Evolutionary conservation across 1,140 invertebrate species (phyloP).

Genomic region (Drosophila littoralis): DNA sequence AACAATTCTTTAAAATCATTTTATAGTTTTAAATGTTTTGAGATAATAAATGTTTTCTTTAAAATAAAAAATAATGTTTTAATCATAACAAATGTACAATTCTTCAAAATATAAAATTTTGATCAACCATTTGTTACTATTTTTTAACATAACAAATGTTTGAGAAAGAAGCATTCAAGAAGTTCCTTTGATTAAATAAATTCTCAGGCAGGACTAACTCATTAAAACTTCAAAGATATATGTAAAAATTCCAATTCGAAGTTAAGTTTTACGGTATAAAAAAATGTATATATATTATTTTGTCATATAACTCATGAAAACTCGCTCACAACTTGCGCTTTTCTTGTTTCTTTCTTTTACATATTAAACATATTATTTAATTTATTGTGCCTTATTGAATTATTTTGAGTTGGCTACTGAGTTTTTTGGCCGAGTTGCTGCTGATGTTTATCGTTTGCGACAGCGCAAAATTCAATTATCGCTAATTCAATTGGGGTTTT

Average conservation of each 20-base stretch:
- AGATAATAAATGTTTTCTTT: no score
- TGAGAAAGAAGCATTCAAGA: no score
- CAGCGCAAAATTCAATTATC: constrained; percentile 56
- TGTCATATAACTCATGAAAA: no score
- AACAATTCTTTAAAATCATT: no score
- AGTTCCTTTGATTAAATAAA: no score
- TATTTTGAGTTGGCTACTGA: constrained; percentile 43
- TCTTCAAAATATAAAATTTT: neutral
- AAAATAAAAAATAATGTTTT: neutral
- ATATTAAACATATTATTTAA: constrained; percentile 35
- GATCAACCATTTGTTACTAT: neutral
- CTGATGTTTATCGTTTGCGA: constrained; percentile 37
- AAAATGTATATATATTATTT: neutral
- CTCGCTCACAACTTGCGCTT: no score
- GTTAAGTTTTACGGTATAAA: neutral
- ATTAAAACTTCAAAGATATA: no score
- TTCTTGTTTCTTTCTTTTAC: constrained; percentile 2
- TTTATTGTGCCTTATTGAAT: constrained; percentile 50
- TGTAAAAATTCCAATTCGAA: no score
- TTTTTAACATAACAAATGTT: no score
- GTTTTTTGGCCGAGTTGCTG: constrained; percentile 21
- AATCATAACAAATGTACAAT: no score
- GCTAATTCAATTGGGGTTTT: constrained; percentile 52
- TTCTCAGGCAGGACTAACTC: no score
- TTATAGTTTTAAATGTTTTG: no score